Percentiles rank a stretch among this genome's conserved stretches.
phyloP scores from a whole-genome alignment of 2,113 vertebrate species.

The Mastomys coucha region DNA sequence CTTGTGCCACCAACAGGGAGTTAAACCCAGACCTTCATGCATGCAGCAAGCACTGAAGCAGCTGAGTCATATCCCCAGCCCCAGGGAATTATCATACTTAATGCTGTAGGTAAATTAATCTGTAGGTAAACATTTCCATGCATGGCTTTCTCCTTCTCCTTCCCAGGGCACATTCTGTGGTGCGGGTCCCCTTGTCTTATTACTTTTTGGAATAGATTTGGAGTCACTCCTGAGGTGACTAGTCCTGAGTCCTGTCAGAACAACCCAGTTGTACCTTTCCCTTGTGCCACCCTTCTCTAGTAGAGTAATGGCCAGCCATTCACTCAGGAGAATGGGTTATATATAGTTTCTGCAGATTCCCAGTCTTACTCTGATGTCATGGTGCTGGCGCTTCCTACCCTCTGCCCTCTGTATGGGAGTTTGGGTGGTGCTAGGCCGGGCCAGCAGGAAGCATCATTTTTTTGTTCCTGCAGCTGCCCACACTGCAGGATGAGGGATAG shows the following conservation, averaged over 20 bases:
- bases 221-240: background rate
- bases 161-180: background rate
- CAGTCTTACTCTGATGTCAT: too few species aligned
- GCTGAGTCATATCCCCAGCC: background rate
- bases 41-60: background rate
- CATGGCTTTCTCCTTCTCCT: fast-evolving
- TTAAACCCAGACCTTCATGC: background rate
- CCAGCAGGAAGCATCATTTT: fast-evolving
- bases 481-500: background rate
- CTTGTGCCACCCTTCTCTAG: background rate
- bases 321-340: background rate
- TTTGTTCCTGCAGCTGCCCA: background rate
- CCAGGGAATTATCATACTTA: background rate
- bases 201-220: background rate
- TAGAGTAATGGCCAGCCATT: background rate
- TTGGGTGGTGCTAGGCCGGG: background rate
- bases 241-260: background rate
- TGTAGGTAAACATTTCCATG: background rate
- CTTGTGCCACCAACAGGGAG: background rate
- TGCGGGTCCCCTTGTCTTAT: background rate
- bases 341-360: background rate
- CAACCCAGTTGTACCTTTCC: background rate
- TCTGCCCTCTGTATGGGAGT: background rate
- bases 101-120: too few species aligned
- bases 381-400: too few species aligned